phyloP scores from a whole-genome alignment of 2,113 vertebrate genomes.

The Stigmatopora argus region DNA sequence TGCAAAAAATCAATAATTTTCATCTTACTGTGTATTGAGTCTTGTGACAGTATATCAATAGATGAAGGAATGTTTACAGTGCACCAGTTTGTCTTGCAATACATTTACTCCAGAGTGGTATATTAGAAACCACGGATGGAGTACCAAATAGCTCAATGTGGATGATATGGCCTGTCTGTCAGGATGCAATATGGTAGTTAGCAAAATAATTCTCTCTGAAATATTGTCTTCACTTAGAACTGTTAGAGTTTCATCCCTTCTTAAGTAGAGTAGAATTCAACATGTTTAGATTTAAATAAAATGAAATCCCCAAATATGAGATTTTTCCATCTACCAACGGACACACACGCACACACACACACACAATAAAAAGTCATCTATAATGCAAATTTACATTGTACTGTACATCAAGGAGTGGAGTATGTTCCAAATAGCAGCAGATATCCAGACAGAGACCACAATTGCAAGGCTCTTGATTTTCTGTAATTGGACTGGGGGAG shows the following conservation, averaged over 20 bases:
- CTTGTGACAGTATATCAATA: conserved; percentile 43
- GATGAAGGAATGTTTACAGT: conserved; percentile 26
- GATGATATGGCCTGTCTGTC: conserved; percentile 15
- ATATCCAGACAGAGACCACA: conserved; percentile 45
- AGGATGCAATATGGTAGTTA: background rate
- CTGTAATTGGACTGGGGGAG: conserved; percentile 54
- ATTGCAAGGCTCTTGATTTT: conserved; percentile 31
- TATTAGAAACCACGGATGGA: conserved; percentile 20
- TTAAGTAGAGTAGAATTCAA: background rate
- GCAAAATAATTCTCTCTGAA: background rate
- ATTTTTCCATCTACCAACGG: conserved; percentile 38
- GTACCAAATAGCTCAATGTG: conserved; percentile 35
- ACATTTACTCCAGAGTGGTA: conserved; percentile 39
- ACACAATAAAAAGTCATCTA: background rate
- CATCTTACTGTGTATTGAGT: conserved; percentile 23
- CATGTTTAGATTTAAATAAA: background rate
- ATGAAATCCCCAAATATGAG: background rate
- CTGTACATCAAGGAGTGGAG: conserved; percentile 27
- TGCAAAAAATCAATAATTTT: conserved; percentile 43
- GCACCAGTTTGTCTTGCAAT: conserved; percentile 38
- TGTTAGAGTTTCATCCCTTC: background rate
- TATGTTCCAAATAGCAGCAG: conserved; percentile 40
- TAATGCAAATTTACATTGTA: conserved; percentile 33
- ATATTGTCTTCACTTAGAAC: background rate
- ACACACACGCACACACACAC: conserved; percentile 27